phyloP scores from a whole-genome alignment of 2,888 invertebrate genomes.

The Blera fallax region DNA sequence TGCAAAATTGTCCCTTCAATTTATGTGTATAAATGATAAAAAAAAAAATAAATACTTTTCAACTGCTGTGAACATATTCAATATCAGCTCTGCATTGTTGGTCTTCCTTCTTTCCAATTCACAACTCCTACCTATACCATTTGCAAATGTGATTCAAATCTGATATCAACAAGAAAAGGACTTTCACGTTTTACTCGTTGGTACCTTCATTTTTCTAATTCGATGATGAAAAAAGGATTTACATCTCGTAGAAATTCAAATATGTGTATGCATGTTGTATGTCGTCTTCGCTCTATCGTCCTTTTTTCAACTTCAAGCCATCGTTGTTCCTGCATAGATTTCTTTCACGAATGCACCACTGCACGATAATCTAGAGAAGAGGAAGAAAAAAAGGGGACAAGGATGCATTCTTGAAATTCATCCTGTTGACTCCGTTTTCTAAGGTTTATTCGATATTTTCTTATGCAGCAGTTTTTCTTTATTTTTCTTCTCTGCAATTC shows the following conservation, averaged over 20 bases:
- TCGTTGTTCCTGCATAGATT: slow-evolving; percentile 30
- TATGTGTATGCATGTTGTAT: slow-evolving; percentile 12
- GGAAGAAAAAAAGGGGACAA: slow-evolving; percentile 2
- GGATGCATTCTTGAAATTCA: slow-evolving; percentile 49
- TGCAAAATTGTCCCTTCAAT: slow-evolving; percentile 36
- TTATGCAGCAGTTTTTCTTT: slow-evolving; percentile 6
- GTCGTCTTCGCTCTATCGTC: not conserved
- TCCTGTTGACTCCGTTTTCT: slow-evolving; percentile 66
- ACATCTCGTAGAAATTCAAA: slow-evolving; percentile 60
- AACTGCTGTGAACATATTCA: slow-evolving; percentile 45
- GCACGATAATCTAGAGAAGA: slow-evolving; percentile 12
- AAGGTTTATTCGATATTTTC: slow-evolving; percentile 59
- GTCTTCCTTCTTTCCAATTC: not conserved
- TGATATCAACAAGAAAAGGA: slow-evolving; percentile 67
- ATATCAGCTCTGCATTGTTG: slow-evolving; percentile 22
- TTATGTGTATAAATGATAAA: not conserved
- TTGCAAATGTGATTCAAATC: slow-evolving; percentile 58
- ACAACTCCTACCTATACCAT: not conserved
- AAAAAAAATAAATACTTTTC: slow-evolving; percentile 45
- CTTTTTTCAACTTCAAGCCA: not conserved
- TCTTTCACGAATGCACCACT: slow-evolving; percentile 27
- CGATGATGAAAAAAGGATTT: slow-evolving; percentile 68
- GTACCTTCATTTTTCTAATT: slow-evolving; percentile 66
- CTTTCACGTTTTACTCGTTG: slow-evolving; percentile 59
- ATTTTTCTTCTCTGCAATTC: slow-evolving; percentile 7